Base-by-base conservation (phyloP, 2,797 vertebrate genomes). In the Triplophysa bombifrons region DNA sequence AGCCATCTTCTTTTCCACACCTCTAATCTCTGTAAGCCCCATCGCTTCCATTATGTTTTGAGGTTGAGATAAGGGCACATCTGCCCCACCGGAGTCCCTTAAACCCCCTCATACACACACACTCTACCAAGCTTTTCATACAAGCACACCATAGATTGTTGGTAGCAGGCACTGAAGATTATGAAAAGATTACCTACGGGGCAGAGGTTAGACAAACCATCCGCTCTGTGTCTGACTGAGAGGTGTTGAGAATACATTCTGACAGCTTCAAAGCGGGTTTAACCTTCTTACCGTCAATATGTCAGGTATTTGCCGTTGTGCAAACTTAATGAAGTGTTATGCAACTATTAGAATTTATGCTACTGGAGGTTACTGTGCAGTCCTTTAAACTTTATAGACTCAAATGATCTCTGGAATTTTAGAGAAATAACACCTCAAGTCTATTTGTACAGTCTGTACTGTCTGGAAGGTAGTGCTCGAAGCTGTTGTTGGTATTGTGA, bases 201-300 rank as follows among this genome's bases (percentile, higher is more conserved):
- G 82, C 71, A 75, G 38, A 66, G 63, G 61, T 44, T 44, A 77
- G 61, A 85, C 66, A 70, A 84, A 66, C 68, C 27, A 60, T 69
- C 34, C n/a, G 66, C 75, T 70, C 58, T 60, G 55, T 34, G 72
- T 72, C 76, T 82, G 48, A 38, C 72, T 46, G 30, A 64, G 74
- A 64, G 55, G 75, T 63, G 77, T 61, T 77, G 79, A 85, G 81
- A 86, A 76, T 55, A 67, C 69, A 82, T 86, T 81, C 68, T 67
- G 46, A 48, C 51, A 30, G 30, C 56, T 77, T 84, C 25, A 82
- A 77, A 78, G 22, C 19, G 46, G 65, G 53, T 78, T 69, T 72
- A 81, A 80, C 68, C 73, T 60, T 27, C 20, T 27, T 61, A 50
- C 46, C 16, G 17, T 82, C 78, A 81, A 84, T 70, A 80, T 77